Percentiles rank a stretch among this genome's conserved stretches.
These are phyloP conservation scores for Rhabditoides inermis DNA, from an alignment of 2,888 invertebrate genomes.

Conservation along the genomic window DNA sequence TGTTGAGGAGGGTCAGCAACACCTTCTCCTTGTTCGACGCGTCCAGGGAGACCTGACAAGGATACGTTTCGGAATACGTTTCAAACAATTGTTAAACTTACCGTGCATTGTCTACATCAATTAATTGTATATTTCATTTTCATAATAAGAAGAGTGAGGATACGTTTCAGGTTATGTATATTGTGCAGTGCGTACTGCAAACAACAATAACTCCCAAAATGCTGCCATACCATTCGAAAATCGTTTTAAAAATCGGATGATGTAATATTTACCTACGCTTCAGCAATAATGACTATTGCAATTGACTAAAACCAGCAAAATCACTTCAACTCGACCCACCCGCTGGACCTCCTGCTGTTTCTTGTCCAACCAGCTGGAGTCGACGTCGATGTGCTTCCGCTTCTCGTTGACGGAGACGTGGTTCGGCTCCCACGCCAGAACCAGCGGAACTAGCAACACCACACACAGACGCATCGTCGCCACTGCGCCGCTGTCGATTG, in stretches of 20 bases:
- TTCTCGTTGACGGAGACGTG: slow-evolving; percentile 45
- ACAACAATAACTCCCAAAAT: too few species aligned
- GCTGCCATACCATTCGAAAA: too few species aligned
- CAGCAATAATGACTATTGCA: too few species aligned
- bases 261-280: too few species aligned
- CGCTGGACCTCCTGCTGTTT: slow-evolving; percentile 39
- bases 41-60: slow-evolving; percentile 42
- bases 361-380: slow-evolving; percentile 48
- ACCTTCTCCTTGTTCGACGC: slow-evolving; percentile 49
- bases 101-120: background rate
- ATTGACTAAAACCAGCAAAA: too few species aligned
- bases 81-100: background rate
- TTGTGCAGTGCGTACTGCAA: too few species aligned
- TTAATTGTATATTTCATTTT: background rate
- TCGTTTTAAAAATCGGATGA: too few species aligned
- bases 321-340: too few species aligned
- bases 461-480: too few species aligned
- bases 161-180: too few species aligned
- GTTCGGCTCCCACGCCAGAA: slow-evolving; percentile 42
- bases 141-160: background rate
- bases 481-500: too few species aligned
- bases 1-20: slow-evolving; percentile 40
- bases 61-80: background rate
- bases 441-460: too few species aligned
- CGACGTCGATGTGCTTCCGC: slow-evolving; percentile 49